Evolutionary conservation across 2,113 vertebrate species (phyloP).

Genomic region (Oncorhynchus clarkii): DNA sequence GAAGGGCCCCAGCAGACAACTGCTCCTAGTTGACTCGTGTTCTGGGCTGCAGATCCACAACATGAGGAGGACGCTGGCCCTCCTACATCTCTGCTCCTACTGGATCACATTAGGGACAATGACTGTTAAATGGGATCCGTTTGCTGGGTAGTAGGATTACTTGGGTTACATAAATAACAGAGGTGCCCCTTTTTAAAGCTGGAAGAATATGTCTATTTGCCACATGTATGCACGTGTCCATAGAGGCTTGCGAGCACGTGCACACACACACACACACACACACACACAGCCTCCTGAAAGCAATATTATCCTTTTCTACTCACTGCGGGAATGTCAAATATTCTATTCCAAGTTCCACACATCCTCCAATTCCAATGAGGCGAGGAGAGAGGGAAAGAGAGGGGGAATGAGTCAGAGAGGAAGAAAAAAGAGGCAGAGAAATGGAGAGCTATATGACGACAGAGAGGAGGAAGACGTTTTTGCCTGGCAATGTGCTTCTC

Average conservation of each 20-base stretch:
- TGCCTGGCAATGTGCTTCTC: constrained; percentile 2
- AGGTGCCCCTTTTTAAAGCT: constrained; percentile 24
- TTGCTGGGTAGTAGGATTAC: constrained; percentile 37
- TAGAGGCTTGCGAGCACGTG: background rate
- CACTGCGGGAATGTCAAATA: constrained; percentile 51
- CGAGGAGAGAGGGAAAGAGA: constrained; percentile 23
- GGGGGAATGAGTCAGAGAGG: constrained; percentile 18
- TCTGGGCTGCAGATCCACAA: background rate
- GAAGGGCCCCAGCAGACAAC: background rate
- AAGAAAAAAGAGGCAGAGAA: constrained; percentile 22
- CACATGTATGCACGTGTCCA: background rate
- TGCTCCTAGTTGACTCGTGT: background rate
- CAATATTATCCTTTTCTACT: constrained; percentile 25
- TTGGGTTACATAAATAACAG: constrained; percentile 46
- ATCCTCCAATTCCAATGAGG: constrained; percentile 37
- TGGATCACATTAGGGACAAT: constrained; percentile 28
- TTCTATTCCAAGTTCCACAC: constrained; percentile 35
- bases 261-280: background rate
- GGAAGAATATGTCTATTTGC: constrained; percentile 19
- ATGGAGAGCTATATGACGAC: constrained; percentile 12
- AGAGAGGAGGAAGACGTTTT: background rate
- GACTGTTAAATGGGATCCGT: constrained; percentile 55
- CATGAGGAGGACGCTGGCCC: no score
- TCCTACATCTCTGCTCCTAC: constrained; percentile 2
- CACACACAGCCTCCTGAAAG: constrained; percentile 19